Conservation (phyloP, 2,888 invertebrate genomes). For the Schizotus pectinicornis region DNA sequence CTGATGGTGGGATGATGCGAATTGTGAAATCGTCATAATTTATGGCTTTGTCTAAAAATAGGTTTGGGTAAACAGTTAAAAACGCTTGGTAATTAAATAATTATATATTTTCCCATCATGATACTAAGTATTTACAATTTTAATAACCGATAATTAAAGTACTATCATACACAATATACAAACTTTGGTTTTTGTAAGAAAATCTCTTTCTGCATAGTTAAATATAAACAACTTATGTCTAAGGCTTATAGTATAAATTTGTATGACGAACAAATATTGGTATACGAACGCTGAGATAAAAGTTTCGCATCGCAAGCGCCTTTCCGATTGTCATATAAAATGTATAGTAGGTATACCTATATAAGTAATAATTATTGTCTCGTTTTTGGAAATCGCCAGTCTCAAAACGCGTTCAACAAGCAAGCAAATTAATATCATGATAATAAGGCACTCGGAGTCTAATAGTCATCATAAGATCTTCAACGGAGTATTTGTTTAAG, state of each 20-base stretch:
- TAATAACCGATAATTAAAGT: slow-evolving; percentile 39
- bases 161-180: slow-evolving; percentile 55
- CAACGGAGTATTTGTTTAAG: slow-evolving; percentile 24
- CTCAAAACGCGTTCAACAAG: slow-evolving; percentile 22
- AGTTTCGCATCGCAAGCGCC: slow-evolving; percentile 19
- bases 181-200: slow-evolving; percentile 52
- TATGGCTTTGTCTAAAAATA: slow-evolving; percentile 4
- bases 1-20: background rate
- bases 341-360: too few relatives aligned
- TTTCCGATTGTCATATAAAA: slow-evolving; percentile 22
- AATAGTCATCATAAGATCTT: slow-evolving; percentile 13
- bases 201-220: slow-evolving; percentile 27
- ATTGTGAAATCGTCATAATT: background rate
- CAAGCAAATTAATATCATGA: slow-evolving; percentile 15
- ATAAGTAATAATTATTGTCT: slow-evolving; percentile 14
- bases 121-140: slow-evolving; percentile 39
- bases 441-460: slow-evolving; percentile 20
- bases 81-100: slow-evolving; percentile 32
- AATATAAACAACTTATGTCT: slow-evolving; percentile 27
- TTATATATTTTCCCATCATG: slow-evolving; percentile 42
- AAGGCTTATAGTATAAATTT: slow-evolving; percentile 30
- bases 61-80: slow-evolving; percentile 9
- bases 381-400: slow-evolving; percentile 22
- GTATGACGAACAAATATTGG: slow-evolving; percentile 22
- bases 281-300: slow-evolving; percentile 21